Conservation (phyloP, 2,797 vertebrate genomes). For the Sebastes glaucus region DNA sequence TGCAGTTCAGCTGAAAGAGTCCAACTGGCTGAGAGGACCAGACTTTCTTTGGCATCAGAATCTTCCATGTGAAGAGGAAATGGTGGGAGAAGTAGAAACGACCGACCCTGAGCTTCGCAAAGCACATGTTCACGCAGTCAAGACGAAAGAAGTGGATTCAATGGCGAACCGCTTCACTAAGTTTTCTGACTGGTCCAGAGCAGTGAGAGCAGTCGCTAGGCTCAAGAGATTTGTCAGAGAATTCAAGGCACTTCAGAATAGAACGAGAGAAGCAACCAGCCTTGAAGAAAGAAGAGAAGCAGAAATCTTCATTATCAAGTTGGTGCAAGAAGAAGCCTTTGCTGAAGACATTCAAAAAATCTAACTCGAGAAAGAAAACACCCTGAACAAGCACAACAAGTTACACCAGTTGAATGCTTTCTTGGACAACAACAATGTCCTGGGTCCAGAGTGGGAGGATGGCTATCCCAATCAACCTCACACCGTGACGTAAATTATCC, state of each 20-base stretch:
- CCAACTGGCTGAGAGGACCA: background rate
- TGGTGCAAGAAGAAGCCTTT: background rate
- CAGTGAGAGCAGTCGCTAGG: background rate
- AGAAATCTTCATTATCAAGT: background rate
- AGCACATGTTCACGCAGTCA: background rate
- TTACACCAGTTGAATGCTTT: background rate
- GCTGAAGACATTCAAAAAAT: background rate
- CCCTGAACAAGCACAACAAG: background rate
- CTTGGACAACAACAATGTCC: background rate
- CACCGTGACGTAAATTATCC: background rate
- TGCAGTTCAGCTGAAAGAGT: background rate
- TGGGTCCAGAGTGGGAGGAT: conserved; percentile 10
- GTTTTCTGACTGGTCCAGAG: conserved; percentile 5
- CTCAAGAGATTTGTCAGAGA: background rate
- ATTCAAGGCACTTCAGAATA: background rate
- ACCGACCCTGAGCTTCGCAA: background rate
- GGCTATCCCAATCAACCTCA: background rate
- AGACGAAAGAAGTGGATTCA: background rate
- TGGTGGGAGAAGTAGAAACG: background rate
- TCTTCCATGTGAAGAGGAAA: background rate
- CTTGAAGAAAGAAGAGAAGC: background rate
- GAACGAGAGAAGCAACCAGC: background rate
- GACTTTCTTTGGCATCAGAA: background rate
- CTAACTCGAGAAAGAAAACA: background rate
- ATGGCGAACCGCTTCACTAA: background rate